Percentiles rank a stretch among this genome's conserved stretches.
phyloP scores from a whole-genome alignment of 1,140 invertebrate genomes.

The Ridgeia piscesae region DNA sequence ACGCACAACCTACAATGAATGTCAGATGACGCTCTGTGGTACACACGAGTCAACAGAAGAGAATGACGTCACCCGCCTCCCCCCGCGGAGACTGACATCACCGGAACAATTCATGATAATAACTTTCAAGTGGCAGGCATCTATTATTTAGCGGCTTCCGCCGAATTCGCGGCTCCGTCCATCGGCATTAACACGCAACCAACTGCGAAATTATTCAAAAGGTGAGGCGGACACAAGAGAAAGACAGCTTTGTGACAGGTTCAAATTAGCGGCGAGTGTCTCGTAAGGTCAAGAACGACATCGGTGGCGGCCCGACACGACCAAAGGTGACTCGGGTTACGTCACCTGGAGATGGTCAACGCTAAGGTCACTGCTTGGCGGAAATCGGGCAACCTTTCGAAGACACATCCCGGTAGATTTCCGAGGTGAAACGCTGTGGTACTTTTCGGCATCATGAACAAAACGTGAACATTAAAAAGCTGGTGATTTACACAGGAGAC shows the following conservation, averaged over 20 bases:
- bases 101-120: not conserved
- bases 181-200: not conserved
- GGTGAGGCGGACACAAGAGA: not conserved
- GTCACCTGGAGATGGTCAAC: not conserved
- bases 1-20: not conserved
- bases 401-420: not conserved
- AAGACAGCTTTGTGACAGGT: not conserved
- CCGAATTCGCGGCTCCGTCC: not conserved
- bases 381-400: not conserved
- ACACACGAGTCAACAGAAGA: not conserved
- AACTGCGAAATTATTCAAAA: not conserved
- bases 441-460: not conserved
- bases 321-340: not conserved
- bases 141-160: not conserved
- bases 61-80: not conserved
- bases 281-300: not conserved
- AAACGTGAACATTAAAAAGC: not conserved
- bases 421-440: not conserved
- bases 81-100: not conserved
- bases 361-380: not conserved
- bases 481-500: not conserved
- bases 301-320: not conserved
- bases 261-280: not conserved
- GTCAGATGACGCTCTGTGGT: not conserved
- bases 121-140: not conserved